phyloP scores from a whole-genome alignment of 2,888 invertebrate species.

The Tenthredo livida region DNA sequence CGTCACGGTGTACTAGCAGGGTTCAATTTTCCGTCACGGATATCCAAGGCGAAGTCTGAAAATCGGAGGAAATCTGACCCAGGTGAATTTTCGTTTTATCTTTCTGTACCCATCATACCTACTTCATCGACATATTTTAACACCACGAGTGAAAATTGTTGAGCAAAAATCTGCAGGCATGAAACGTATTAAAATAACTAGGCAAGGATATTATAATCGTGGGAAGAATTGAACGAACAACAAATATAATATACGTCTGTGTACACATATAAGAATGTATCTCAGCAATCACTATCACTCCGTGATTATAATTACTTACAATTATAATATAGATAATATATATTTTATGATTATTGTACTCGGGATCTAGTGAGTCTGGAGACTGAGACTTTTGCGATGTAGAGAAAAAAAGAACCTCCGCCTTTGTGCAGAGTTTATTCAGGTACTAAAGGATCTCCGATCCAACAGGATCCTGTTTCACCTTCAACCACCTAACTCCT shows the following conservation, averaged over 20 bases:
- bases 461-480: constrained; percentile 35
- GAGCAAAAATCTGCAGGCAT: neutral
- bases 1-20: constrained; percentile 30
- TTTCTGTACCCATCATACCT: too few relatives aligned
- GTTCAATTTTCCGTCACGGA: constrained; percentile 38
- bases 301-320: neutral
- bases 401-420: neutral
- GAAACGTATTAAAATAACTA: neutral
- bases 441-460: neutral
- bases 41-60: neutral
- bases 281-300: neutral
- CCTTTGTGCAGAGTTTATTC: constrained; percentile 11
- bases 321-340: neutral
- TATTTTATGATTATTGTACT: neutral
- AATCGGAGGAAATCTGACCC: neutral
- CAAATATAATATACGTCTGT: neutral
- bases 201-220: neutral
- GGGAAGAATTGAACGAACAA: neutral
- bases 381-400: neutral
- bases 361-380: neutral
- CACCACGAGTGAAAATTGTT: neutral
- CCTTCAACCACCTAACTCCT: neutral
- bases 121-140: neutral
- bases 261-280: neutral
- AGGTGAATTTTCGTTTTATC: neutral